A percentile compares a stretch with the other conserved stretches of the same genome.
These are phyloP conservation scores for Dascillus cervinus DNA, from an alignment of 2,888 invertebrate species.

Conservation along the genomic window DNA sequence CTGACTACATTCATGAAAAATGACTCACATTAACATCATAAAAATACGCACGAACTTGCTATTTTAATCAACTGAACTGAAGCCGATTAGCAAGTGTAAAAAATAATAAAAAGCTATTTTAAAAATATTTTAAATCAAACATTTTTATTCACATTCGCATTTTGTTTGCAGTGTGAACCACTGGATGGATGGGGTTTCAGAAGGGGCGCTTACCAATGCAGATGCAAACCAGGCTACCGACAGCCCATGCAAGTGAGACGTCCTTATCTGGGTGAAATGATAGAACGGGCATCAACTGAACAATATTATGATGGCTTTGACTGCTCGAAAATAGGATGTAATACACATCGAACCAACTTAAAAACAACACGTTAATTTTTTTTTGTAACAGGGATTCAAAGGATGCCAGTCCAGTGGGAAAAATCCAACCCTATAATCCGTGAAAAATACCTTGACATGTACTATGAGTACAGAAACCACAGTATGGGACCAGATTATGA, in stretches of 20 bases:
- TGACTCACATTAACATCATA: too few relatives aligned
- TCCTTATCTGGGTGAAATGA: slow-evolving; percentile 87
- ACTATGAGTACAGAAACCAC: slow-evolving; percentile 67
- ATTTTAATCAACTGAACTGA: too few relatives aligned
- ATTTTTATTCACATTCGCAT: slow-evolving; percentile 3
- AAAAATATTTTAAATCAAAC: slow-evolving; percentile 2
- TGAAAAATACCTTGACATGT: slow-evolving; percentile 65
- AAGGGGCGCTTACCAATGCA: slow-evolving; percentile 90
- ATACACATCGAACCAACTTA: slow-evolving; percentile 43
- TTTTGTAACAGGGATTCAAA: slow-evolving; percentile 65
- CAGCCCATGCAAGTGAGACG: slow-evolving; percentile 80
- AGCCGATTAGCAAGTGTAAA: too few relatives aligned
- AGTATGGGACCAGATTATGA: slow-evolving; percentile 58
- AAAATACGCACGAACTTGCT: slow-evolving; percentile 4
- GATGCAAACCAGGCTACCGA: slow-evolving; percentile 83
- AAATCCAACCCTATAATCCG: slow-evolving; percentile 61
- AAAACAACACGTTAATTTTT: background rate
- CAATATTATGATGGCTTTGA: slow-evolving; percentile 91
- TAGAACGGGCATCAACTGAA: slow-evolving; percentile 86
- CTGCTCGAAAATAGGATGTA: slow-evolving; percentile 87
- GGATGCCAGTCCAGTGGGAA: slow-evolving; percentile 77
- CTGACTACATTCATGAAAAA: too few relatives aligned
- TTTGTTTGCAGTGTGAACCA: slow-evolving; percentile 75
- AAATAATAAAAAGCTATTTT: too few relatives aligned
- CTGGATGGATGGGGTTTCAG: slow-evolving; percentile 93